A percentile compares a stretch with the other conserved stretches of the same genome.
Conservation (phyloP, 2,888 invertebrate species). For the Flexamia atlantica region DNA sequence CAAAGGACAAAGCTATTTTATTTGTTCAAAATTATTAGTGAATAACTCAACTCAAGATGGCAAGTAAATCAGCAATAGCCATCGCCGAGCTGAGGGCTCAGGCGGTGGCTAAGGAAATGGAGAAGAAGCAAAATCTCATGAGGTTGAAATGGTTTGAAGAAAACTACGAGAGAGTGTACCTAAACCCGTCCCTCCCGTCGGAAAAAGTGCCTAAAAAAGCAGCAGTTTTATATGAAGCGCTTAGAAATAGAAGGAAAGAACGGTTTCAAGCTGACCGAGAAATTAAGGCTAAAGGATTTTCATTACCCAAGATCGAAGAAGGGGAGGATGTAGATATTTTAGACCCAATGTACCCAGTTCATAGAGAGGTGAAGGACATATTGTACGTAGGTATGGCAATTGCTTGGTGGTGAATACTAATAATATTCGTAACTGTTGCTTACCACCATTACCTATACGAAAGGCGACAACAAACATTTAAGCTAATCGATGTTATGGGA, state of each 20-base stretch:
- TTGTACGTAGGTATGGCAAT: constrained; percentile 65
- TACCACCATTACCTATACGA: no score
- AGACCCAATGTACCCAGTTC: constrained; percentile 67
- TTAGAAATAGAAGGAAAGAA: constrained; percentile 57
- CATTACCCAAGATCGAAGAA: neutral
- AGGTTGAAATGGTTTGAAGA: constrained; percentile 64
- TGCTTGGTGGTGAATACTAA: no score
- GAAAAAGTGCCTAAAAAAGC: constrained; percentile 65
- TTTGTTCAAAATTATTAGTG: constrained; percentile 2
- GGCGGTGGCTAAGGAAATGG: constrained; percentile 62
- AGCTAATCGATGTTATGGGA: no score
- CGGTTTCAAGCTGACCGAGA: constrained; percentile 55
- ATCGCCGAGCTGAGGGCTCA: constrained; percentile 53
- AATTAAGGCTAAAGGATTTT: neutral
- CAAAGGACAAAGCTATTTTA: neutral
- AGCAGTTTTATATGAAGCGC: constrained; percentile 61
- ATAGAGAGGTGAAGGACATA: constrained; percentile 54
- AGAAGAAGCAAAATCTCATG: constrained; percentile 60
- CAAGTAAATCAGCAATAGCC: constrained; percentile 55
- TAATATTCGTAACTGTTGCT: no score
- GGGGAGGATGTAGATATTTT: neutral
- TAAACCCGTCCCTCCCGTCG: constrained; percentile 61
- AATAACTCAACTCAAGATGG: constrained; percentile 33
- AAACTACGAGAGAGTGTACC: constrained; percentile 65
- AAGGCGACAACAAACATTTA: no score